Conservation (phyloP, 1,140 invertebrate genomes). For the Drosophila aff. region DNA sequence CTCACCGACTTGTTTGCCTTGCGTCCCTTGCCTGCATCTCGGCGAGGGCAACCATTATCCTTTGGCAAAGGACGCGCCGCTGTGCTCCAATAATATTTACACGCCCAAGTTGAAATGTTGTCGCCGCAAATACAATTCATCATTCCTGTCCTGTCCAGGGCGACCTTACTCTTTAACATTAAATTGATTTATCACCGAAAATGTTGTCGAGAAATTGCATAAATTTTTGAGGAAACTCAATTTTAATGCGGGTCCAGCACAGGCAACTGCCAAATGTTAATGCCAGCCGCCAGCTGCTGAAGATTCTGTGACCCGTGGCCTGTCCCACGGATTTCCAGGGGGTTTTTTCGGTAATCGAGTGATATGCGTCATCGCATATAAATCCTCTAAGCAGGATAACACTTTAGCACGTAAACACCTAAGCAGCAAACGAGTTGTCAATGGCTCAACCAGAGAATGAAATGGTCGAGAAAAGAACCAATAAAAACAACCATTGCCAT, state of each 20-base stretch:
- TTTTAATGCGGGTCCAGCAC: slow-evolving; percentile 52
- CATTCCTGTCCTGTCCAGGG: slow-evolving; percentile 51
- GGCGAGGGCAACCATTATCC: slow-evolving; percentile 53
- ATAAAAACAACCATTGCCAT: slow-evolving; percentile 64
- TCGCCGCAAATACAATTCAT: slow-evolving; percentile 74
- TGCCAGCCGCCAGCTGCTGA: slow-evolving; percentile 20
- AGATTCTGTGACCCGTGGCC: slow-evolving; percentile 26
- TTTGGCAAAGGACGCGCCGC: slow-evolving; percentile 38
- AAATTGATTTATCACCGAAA: slow-evolving; percentile 76
- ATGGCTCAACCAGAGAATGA: slow-evolving; percentile 66
- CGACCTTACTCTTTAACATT: slow-evolving; percentile 32
- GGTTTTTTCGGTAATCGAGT: slow-evolving; percentile 37
- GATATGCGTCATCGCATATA: slow-evolving; percentile 43
- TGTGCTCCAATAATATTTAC: slow-evolving; percentile 74
- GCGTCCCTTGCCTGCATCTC: slow-evolving; percentile 39
- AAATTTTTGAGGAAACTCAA: slow-evolving; percentile 57
- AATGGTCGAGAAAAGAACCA: slow-evolving; percentile 63
- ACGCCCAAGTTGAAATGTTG: slow-evolving; percentile 63
- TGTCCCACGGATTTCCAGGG: slow-evolving; percentile 1
- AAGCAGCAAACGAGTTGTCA: slow-evolving; percentile 67
- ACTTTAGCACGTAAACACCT: slow-evolving; percentile 76
- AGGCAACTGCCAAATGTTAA: slow-evolving; percentile 23
- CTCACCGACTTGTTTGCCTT: slow-evolving; percentile 12
- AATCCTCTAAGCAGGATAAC: slow-evolving; percentile 70
- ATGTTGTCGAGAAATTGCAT: slow-evolving; percentile 61